Evolutionary conservation across 2,113 vertebrate species (phyloP).

Genomic region (Xiphias gladius): DNA sequence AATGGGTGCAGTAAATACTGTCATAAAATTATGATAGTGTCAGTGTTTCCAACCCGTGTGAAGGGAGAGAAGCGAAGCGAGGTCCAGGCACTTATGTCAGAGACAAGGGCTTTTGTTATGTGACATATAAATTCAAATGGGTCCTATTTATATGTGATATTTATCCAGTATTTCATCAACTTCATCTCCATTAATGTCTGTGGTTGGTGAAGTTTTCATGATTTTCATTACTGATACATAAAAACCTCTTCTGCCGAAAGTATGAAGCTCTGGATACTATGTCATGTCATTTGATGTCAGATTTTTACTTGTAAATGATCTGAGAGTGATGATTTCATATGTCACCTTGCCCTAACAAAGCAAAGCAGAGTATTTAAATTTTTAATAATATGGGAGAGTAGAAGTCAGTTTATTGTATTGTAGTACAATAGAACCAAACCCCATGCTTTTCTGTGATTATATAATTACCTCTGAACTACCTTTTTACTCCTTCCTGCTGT

Average conservation of each 20-base stretch:
- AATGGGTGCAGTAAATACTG: slow-evolving; percentile 63
- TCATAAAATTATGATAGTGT: slow-evolving; percentile 69
- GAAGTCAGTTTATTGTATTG: slow-evolving; percentile 31
- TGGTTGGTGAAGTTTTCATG: neutral
- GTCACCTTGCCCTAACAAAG: slow-evolving; percentile 6
- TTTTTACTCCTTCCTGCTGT: slow-evolving; percentile 34
- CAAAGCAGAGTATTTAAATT: slow-evolving; percentile 39
- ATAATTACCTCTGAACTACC: slow-evolving; percentile 58
- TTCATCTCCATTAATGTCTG: slow-evolving; percentile 14
- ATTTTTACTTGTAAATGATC: slow-evolving; percentile 13
- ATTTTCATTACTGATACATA: slow-evolving; percentile 11
- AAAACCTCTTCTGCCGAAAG: slow-evolving; percentile 12
- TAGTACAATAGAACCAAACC: slow-evolving; percentile 38
- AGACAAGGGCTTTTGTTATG: slow-evolving; percentile 50
- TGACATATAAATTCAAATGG: slow-evolving; percentile 33
- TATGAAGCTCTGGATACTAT: neutral
- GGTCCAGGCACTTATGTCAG: slow-evolving; percentile 32
- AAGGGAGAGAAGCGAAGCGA: slow-evolving; percentile 26
- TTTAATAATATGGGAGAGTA: slow-evolving; percentile 26
- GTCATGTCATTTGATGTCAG: neutral
- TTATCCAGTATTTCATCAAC: slow-evolving; percentile 31
- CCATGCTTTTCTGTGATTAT: slow-evolving; percentile 55
- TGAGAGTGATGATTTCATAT: slow-evolving; percentile 16
- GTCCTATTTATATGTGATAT: slow-evolving; percentile 16
- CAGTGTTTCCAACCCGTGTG: slow-evolving; percentile 70